These are phyloP conservation scores for Chloropsis hardwickii DNA, from an alignment of 2,113 vertebrate species.

Conservation along the genomic window DNA sequence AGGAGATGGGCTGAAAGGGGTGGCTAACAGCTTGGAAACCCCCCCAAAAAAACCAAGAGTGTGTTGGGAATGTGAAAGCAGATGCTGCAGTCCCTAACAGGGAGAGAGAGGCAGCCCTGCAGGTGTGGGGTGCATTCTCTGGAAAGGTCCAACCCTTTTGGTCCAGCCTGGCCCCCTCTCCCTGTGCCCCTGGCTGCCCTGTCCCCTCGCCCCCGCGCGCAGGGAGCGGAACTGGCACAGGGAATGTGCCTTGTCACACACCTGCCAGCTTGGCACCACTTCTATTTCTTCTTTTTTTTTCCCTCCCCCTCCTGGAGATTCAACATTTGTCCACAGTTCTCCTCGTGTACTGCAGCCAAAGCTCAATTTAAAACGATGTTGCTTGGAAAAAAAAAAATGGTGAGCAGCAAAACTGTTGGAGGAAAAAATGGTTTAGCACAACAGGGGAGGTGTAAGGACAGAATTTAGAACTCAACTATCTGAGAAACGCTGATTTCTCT, in stretches of 20 bases:
- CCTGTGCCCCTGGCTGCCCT: not conserved
- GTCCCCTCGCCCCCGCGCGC: fast-evolving
- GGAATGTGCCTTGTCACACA: not conserved
- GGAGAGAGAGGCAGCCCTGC: too few relatives aligned
- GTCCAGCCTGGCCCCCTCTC: not conserved
- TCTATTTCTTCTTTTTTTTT: fast-evolving
- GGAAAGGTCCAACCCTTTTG: not conserved
- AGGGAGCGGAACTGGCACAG: not conserved
- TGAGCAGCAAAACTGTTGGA: not conserved
- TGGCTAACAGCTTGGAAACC: not conserved
- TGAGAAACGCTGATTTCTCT: not conserved
- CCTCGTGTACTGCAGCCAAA: not conserved
- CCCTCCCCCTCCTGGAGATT: not conserved
- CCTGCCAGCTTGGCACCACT: not conserved
- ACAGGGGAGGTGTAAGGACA: not conserved
- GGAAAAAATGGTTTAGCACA: not conserved
- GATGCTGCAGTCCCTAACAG: fast-evolving
- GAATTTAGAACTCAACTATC: not conserved
- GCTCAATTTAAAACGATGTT: not conserved
- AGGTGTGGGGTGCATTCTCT: not conserved
- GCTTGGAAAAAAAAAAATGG: not conserved
- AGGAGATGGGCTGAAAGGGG: not conserved
- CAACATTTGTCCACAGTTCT: not conserved
- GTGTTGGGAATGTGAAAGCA: not conserved
- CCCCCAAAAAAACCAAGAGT: fast-evolving